These are phyloP conservation scores for Sussaba pulchella DNA, from an alignment of 2,888 invertebrate genomes.

Conservation along the genomic window DNA sequence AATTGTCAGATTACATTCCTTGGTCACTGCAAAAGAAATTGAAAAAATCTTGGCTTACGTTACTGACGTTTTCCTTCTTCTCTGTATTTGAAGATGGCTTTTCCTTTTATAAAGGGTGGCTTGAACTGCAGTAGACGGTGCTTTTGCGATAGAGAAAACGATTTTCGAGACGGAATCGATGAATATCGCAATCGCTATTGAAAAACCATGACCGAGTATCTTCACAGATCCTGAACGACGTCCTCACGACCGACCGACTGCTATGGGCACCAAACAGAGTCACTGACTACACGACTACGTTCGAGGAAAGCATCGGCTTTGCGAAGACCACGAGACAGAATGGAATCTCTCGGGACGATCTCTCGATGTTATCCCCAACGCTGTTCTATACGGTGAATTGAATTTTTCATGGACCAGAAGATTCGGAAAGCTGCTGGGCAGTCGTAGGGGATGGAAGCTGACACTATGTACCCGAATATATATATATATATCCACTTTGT, in stretches of 20 bases:
- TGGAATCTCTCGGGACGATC: slow-evolving; percentile 44
- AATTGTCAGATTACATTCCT: background rate
- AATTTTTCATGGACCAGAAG: slow-evolving; percentile 48
- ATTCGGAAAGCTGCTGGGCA: slow-evolving; percentile 28
- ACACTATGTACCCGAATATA: background rate
- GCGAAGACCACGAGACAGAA: slow-evolving; percentile 8
- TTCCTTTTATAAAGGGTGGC: too few species aligned
- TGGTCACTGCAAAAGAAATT: background rate
- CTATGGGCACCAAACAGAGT: background rate
- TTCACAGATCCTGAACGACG: background rate
- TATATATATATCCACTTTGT: too few species aligned
- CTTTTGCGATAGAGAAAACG: background rate
- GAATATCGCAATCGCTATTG: background rate
- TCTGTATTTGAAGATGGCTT: too few species aligned
- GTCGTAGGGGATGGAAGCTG: slow-evolving; percentile 16
- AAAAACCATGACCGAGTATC: background rate
- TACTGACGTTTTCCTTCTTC: too few species aligned
- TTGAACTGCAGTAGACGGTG: too few species aligned
- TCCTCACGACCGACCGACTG: background rate
- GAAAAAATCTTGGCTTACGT: too few species aligned
- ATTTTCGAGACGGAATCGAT: background rate
- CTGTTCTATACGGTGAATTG: slow-evolving; percentile 43
- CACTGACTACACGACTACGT: background rate
- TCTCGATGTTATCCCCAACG: slow-evolving; percentile 34
- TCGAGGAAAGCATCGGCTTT: slow-evolving; percentile 10